phyloP scores from a whole-genome alignment of 2,888 invertebrate species.

The Chymomyza fuscimana region DNA sequence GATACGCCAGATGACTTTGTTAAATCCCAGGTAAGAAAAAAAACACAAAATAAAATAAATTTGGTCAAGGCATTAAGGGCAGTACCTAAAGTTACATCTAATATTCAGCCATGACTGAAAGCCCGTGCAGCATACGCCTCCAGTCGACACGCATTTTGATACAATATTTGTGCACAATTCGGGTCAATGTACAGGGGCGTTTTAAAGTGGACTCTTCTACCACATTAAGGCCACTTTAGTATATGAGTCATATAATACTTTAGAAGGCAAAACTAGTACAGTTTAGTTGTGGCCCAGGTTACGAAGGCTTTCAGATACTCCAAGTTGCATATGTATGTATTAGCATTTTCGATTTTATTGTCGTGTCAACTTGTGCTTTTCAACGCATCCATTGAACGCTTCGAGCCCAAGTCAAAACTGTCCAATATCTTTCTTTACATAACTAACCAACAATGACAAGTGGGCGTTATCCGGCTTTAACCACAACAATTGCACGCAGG shows the following conservation, averaged over 20 bases:
- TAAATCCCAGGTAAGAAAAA: constrained; percentile 77
- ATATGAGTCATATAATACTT: no score
- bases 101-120: neutral
- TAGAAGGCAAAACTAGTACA: no score
- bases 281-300: neutral
- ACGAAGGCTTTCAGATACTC: neutral
- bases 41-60: neutral
- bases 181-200: constrained; percentile 40
- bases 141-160: constrained; percentile 36
- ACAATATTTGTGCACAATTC: constrained; percentile 19
- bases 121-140: constrained; percentile 18
- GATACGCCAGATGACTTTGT: constrained; percentile 78
- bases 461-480: constrained; percentile 49
- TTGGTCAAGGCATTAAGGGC: constrained; percentile 19
- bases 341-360: neutral
- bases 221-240: neutral
- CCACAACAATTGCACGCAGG: constrained; percentile 1
- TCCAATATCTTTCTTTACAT: constrained; percentile 25
- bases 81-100: neutral
- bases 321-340: neutral
- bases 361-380: neutral
- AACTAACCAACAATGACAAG: constrained; percentile 34
- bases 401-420: neutral
- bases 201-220: constrained; percentile 19
- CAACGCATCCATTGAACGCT: neutral